These are phyloP conservation scores for Taxidea taxus DNA, from an alignment of 2,113 vertebrate species.

Conservation along the genomic window DNA sequence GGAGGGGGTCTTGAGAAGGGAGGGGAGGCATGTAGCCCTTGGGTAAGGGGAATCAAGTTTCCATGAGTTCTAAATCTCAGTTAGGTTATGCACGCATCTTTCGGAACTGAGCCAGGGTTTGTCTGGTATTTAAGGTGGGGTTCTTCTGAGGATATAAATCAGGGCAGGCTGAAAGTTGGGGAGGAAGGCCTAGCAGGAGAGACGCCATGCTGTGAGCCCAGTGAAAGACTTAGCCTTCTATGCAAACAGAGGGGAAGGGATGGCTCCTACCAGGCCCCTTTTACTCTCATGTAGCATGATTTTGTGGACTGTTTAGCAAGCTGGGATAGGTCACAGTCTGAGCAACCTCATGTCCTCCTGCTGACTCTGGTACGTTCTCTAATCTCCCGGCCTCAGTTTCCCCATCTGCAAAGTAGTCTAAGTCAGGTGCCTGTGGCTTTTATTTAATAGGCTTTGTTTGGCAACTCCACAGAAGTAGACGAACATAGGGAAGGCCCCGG, in stretches of 20 bases:
- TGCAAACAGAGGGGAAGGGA: background rate
- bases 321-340: background rate
- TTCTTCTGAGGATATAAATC: conserved; percentile 31
- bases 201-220: background rate
- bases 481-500: background rate
- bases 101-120: background rate
- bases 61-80: conserved; percentile 23
- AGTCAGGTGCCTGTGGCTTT: background rate
- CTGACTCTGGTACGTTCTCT: background rate
- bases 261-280: background rate
- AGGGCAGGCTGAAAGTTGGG: background rate
- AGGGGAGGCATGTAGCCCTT: background rate
- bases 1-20: background rate
- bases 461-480: background rate
- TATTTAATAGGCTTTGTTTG: background rate
- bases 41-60: background rate
- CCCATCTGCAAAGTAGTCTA: background rate
- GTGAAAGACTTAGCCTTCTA: background rate
- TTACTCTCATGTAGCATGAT: background rate
- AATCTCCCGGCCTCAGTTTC: background rate
- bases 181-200: background rate
- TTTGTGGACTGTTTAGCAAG: background rate
- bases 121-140: conserved; percentile 36
- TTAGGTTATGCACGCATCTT: background rate
- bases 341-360: background rate